Evolutionary conservation across 2,888 invertebrate genomes (phyloP).

Genomic region (Mayetiola destructor): DNA sequence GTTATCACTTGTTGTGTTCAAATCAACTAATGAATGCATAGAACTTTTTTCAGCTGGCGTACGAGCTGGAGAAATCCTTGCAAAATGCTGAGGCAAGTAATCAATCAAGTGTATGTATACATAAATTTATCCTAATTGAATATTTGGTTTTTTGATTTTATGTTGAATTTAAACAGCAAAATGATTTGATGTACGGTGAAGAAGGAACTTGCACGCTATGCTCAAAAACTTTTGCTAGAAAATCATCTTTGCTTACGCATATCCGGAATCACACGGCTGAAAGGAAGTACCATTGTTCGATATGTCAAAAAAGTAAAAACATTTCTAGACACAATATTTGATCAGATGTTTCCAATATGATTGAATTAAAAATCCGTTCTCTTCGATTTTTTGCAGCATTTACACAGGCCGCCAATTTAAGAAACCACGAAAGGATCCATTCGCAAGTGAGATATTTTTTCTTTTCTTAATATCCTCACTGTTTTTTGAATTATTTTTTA

Average conservation of each 20-base stretch:
- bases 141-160: neutral
- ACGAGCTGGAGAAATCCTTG: slow-evolving; percentile 30
- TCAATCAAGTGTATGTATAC: neutral
- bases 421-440: slow-evolving; percentile 35
- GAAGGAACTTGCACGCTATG: slow-evolving; percentile 36
- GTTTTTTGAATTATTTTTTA: too few species aligned
- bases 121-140: neutral
- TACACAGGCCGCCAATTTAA: slow-evolving; percentile 35
- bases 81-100: slow-evolving; percentile 29
- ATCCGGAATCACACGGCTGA: slow-evolving; percentile 36
- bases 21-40: neutral
- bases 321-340: neutral
- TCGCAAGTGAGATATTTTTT: too few species aligned
- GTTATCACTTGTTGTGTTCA: too few species aligned
- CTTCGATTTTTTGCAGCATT: slow-evolving; percentile 25
- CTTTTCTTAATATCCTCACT: too few species aligned
- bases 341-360: neutral
- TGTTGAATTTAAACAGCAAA: neutral
- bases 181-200: slow-evolving; percentile 34
- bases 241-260: slow-evolving; percentile 35
- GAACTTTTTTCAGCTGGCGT: slow-evolving; percentile 21
- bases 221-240: slow-evolving; percentile 35
- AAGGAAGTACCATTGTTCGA: slow-evolving; percentile 34
- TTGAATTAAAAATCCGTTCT: neutral
- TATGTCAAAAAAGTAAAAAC: slow-evolving; percentile 32